A percentile compares a stretch with the other conserved stretches of the same genome.
Conservation (phyloP, 1,140 invertebrate species). For the Meloidogyne chitwoodi region DNA sequence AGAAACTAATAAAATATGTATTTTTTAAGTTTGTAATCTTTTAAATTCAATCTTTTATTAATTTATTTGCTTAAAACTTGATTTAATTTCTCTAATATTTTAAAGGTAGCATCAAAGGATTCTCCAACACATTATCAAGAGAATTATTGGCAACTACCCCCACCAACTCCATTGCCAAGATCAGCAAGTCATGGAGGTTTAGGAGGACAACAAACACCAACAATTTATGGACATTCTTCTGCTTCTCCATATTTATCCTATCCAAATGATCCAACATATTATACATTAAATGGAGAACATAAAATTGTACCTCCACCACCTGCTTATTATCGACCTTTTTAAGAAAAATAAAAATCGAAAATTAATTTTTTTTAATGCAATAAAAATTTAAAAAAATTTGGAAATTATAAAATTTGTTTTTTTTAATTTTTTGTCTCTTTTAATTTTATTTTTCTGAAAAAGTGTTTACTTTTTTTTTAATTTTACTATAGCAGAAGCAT, state of each 20-base stretch:
- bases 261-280: slow-evolving; percentile 56
- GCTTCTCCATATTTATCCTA: slow-evolving; percentile 46
- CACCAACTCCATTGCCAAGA: slow-evolving; percentile 16
- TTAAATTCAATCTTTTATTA: no score
- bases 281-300: slow-evolving; percentile 56
- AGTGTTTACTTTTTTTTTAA: no score
- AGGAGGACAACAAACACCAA: not conserved
- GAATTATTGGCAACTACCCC: slow-evolving; percentile 29
- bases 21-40: no score
- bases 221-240: not conserved
- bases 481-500: no score
- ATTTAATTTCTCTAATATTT: not conserved
- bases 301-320: slow-evolving; percentile 39
- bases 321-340: slow-evolving; percentile 24
- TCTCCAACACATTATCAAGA: slow-evolving; percentile 47
- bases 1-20: no score
- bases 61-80: no score
- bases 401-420: no score
- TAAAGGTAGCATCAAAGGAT: slow-evolving; percentile 55
- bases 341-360: not conserved
- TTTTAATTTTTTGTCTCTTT: no score
- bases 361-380: no score
- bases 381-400: no score
- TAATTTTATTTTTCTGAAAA: no score
- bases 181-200: not conserved